These are phyloP conservation scores for Andrena fulva DNA, from an alignment of 2,888 invertebrate genomes.

Conservation along the genomic window DNA sequence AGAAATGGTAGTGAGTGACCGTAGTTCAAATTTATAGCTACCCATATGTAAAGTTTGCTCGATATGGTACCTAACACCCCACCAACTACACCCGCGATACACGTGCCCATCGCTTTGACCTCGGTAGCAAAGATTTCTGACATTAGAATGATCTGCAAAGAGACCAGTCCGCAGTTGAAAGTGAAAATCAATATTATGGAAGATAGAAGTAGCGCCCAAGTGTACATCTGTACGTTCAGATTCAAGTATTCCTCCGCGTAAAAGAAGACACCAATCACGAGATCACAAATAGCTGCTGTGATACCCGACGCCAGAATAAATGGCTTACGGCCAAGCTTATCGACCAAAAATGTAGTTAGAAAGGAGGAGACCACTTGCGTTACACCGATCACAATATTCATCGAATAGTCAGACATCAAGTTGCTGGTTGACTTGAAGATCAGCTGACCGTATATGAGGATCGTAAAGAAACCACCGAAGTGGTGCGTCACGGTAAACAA, in stretches of 20 bases:
- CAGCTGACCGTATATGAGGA: slow-evolving; percentile 82
- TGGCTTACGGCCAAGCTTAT: slow-evolving; percentile 84
- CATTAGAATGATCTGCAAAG: slow-evolving; percentile 69
- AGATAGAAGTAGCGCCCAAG: slow-evolving; percentile 65
- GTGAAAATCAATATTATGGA: slow-evolving; percentile 67
- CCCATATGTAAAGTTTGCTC: slow-evolving; percentile 71
- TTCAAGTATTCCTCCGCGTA: slow-evolving; percentile 68
- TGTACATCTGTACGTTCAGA: slow-evolving; percentile 59
- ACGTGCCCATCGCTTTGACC: slow-evolving; percentile 71
- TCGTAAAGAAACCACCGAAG: slow-evolving; percentile 81
- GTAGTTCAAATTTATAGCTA: slow-evolving; percentile 67
- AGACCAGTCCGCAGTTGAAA: slow-evolving; percentile 71
- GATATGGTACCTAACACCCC: slow-evolving; percentile 60
- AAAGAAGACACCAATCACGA: slow-evolving; percentile 71
- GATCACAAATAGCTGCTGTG: slow-evolving; percentile 63
- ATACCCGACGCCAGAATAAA: slow-evolving; percentile 83
- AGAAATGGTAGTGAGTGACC: slow-evolving; percentile 74
- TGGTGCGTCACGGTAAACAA: slow-evolving; percentile 85
- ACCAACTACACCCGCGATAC: slow-evolving; percentile 56
- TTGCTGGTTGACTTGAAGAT: slow-evolving; percentile 82
- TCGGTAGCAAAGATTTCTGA: slow-evolving; percentile 75
- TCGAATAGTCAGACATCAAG: slow-evolving; percentile 68
- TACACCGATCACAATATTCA: slow-evolving; percentile 73
- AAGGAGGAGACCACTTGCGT: slow-evolving; percentile 78
- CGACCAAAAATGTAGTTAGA: slow-evolving; percentile 80